Evolutionary conservation across 1,140 invertebrate genomes (phyloP).

Genomic region (Tribolium castaneum): DNA sequence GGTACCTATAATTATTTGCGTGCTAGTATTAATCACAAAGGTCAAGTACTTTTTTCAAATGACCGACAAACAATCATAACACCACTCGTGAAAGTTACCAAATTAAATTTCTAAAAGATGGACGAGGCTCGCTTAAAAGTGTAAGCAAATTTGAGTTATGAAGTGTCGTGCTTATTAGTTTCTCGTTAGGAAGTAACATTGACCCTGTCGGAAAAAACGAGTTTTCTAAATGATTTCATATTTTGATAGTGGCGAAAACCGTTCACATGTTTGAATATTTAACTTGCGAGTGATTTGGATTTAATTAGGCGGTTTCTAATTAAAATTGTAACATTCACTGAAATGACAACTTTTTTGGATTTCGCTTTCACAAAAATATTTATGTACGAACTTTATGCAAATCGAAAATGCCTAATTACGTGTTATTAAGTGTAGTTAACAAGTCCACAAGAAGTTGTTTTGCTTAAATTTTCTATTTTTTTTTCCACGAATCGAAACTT

Average conservation of each 20-base stretch:
- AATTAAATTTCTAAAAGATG: constrained; percentile 16
- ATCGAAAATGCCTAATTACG: no score
- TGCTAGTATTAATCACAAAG: background rate
- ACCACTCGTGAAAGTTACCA: constrained; percentile 6
- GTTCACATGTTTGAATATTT: background rate
- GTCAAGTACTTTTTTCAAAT: background rate
- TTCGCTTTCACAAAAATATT: background rate
- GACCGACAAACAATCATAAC: background rate
- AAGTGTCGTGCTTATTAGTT: background rate
- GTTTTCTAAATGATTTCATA: background rate
- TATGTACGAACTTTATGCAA: background rate
- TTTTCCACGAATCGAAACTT: no score
- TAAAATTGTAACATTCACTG: background rate
- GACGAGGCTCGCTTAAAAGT: background rate
- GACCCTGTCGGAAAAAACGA: background rate
- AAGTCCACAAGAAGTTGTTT: no score
- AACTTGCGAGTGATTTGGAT: background rate
- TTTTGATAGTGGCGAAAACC: background rate
- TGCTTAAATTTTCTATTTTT: no score
- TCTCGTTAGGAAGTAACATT: background rate
- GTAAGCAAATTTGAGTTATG: background rate
- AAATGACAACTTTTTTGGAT: background rate
- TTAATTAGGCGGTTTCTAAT: background rate
- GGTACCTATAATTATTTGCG: constrained; percentile 73
- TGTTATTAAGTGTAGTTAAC: no score